Evolutionary conservation across 2,888 invertebrate genomes (phyloP).

Genomic region (Andrena flavipes): DNA sequence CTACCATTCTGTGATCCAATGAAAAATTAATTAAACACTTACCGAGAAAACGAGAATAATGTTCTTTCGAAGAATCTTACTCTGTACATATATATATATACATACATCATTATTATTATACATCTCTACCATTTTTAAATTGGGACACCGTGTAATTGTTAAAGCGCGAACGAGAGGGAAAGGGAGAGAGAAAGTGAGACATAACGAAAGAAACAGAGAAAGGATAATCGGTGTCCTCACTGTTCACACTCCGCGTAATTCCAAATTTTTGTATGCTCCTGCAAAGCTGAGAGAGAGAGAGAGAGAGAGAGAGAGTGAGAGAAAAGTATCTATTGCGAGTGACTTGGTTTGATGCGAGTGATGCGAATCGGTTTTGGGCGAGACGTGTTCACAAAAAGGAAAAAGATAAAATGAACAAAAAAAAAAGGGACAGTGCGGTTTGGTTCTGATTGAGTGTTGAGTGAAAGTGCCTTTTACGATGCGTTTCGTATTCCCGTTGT

Average conservation of each 20-base stretch:
- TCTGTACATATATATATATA: conserved; percentile 56
- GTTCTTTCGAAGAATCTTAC: conserved; percentile 67
- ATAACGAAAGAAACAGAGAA: neutral
- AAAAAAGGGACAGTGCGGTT: conserved; percentile 31
- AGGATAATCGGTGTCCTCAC: conserved; percentile 34
- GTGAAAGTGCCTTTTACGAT: conserved; percentile 78
- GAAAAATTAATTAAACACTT: conserved; percentile 68
- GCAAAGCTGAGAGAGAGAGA: conserved; percentile 37
- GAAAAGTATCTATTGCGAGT: neutral
- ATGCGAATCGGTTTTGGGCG: conserved; percentile 5
- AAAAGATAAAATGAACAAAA: neutral
- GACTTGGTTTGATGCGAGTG: no score
- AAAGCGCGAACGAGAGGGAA: neutral
- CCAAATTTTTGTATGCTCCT: conserved; percentile 64
- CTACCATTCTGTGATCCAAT: conserved; percentile 82
- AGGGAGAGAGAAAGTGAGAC: neutral
- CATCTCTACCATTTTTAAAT: conserved; percentile 68
- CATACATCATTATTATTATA: conserved; percentile 54
- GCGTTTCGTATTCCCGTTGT: conserved; percentile 52
- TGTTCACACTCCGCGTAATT: conserved; percentile 62
- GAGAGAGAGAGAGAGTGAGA: conserved; percentile 5
- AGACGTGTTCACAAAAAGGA: neutral
- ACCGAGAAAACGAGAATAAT: conserved; percentile 58
- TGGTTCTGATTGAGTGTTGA: conserved; percentile 68
- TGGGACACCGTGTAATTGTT: conserved; percentile 54